Evolutionary conservation across 2,113 vertebrate species (phyloP), one percentile per base, ranked within the genome.

Genomic region (Thunnus thynnus): DNA sequence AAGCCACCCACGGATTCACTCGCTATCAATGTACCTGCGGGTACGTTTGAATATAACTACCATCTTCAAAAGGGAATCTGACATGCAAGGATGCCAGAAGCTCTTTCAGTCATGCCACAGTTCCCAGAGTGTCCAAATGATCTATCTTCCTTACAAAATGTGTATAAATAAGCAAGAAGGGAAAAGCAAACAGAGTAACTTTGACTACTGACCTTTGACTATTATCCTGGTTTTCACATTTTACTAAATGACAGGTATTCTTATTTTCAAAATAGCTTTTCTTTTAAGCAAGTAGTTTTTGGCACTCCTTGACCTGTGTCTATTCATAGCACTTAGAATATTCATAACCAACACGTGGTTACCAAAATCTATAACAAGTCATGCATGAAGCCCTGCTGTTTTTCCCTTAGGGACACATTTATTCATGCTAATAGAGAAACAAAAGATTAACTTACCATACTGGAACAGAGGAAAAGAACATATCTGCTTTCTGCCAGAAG

Each of bases 371-470:
- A 41, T 60, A 80, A 61, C 57, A 67, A 78, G 57, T 67, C 65
- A 69, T 70, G 80, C 83, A 80, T 81, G 72, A 85, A 82, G 62
- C 54, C 60, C 46, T 62, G 71, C 54, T 79, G 67, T 58, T 84
- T 58, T 22, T 65, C 71, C 72, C 73, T 8, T 8, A 61, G 87
- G 75, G 77, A 62, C 51, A 58, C 20, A 75, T 72, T 30, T 82
- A 80, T 68, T 69, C 82, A 80, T 85, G 54, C 52, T 68, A 86
- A 86, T 32, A 69, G 48, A 79, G 76, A 78, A 51, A 86, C 30
- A 60, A 77, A 79, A 61, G 62, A 82, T 77, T 57, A 78, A 85
- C 93, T 91, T 88, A 93, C 93, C 86, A 82, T 83, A 56, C 86
- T 61, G 66, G 65, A 77, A 78, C 18, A 36, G 77, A 75, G 27